These are phyloP conservation scores for Echeneis naucrates DNA, from an alignment of 2,797 vertebrate species.

Conservation along the genomic window DNA sequence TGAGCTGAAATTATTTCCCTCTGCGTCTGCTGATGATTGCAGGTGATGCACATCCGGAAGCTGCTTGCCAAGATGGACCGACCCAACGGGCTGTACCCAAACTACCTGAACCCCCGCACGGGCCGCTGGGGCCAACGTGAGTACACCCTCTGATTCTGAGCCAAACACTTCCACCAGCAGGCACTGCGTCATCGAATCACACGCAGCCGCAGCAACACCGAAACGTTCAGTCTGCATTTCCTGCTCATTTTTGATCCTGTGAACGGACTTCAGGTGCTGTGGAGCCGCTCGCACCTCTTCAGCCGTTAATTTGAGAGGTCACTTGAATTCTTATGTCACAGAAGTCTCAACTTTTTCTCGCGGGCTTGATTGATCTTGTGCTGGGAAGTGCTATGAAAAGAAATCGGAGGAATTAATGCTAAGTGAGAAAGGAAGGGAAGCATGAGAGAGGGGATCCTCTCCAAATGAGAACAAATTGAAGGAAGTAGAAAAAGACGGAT, in stretches of 20 bases:
- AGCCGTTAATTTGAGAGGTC: background rate
- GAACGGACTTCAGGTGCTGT: background rate
- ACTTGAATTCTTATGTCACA: background rate
- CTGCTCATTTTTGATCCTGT: background rate
- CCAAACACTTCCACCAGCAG: background rate
- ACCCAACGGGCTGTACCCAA: constrained; percentile 98
- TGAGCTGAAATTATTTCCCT: background rate
- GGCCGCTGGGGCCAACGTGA: constrained; percentile 99
- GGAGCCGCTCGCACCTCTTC: background rate
- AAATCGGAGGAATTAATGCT: constrained; percentile 22
- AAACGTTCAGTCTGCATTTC: background rate
- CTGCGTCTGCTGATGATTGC: constrained; percentile 55
- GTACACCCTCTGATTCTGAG: constrained; percentile 67
- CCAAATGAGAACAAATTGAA: constrained; percentile 70
- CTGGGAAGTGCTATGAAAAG: constrained; percentile 21
- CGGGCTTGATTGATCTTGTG: constrained; percentile 16
- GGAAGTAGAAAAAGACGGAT: constrained; percentile 42
- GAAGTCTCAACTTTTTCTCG: background rate
- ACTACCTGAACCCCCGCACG: constrained; percentile 98
- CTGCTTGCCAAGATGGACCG: constrained; percentile 99
- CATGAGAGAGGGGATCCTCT: constrained; percentile 37
- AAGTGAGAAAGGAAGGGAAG: constrained; percentile 26
- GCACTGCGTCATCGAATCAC: background rate
- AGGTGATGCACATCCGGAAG: constrained; percentile 99
- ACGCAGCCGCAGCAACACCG: background rate